Base-by-base conservation (phyloP, 2,888 invertebrate genomes). In the Drosophila helvetica region DNA sequence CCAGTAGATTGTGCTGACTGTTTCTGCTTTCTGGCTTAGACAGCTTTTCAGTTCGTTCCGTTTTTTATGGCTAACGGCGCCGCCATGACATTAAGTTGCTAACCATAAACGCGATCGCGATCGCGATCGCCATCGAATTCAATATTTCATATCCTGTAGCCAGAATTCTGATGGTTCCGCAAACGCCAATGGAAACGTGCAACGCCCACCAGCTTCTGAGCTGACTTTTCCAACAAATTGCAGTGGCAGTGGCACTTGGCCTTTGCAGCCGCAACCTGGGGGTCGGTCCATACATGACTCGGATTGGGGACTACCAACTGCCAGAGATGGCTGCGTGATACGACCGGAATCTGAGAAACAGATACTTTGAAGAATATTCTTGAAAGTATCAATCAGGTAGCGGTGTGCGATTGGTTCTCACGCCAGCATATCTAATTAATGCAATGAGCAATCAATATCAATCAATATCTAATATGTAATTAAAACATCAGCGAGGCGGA, bases 171-270 rank as follows among this genome's bases (percentile, higher is more conserved):
- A 38, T 12, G 52, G 79, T 78, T 79, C 78, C 79, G 75, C 68
- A 71, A 78, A 77, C 74, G 58, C 57, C 74, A 38, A 42, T 33
- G 46, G 38, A 55, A 42, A 51, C 22, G 61, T 61, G 58, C 51
- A 51, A 64, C 73, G 61, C 70, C 78, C 51, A 66, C 62, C 17
- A 45, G 72, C 57, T 57, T 57, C 72, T 58, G 47, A 45, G 46
- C 27, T 38, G 56, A 48, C 57, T 57, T 54, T 71, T 46, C 15
- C 38, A 25, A 66, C 79, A 79, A 80, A 77, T 80, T 80, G 71
- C 81, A 77, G 77, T 80, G 79, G 71, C 81, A 77, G 77, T 80
- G 79, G 78, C 81, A 74, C 71, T 75, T 82, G 79, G 56, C 76
- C 76, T 79, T 77, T 74, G 56, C 45, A 64, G 73, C 30, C 51